phyloP scores from a whole-genome alignment of 2,797 vertebrate genomes.

The Limosa lapponica region DNA sequence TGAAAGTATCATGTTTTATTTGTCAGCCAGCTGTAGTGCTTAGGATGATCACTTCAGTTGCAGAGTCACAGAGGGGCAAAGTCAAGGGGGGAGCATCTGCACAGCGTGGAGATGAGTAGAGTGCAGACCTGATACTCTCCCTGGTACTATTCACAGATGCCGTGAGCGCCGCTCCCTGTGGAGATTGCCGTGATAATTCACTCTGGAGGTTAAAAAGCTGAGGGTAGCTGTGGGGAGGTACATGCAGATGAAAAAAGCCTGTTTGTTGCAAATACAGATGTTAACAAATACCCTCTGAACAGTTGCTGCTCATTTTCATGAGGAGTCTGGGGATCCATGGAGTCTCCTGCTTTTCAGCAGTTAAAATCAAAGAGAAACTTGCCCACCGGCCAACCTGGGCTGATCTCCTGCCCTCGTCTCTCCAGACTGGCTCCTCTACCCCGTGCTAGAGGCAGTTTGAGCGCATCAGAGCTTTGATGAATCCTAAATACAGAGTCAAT shows the following conservation, averaged over 20 bases:
- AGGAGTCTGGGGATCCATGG: background rate
- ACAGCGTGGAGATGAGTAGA: background rate
- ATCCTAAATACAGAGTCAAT: background rate
- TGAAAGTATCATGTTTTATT: background rate
- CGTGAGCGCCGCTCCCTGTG: accelerated
- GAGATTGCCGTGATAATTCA: background rate
- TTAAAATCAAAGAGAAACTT: background rate
- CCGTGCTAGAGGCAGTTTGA: background rate
- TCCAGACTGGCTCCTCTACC: background rate
- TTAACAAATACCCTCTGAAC: background rate
- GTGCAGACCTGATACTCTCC: background rate
- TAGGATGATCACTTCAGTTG: background rate
- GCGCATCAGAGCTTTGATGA: background rate
- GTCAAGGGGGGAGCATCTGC: background rate
- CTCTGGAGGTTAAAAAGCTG: background rate
- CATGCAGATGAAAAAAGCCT: background rate
- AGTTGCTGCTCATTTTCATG: background rate
- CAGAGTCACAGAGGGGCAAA: background rate
- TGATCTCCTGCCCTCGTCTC: background rate
- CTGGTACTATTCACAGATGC: accelerated
- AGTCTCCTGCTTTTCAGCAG: background rate
- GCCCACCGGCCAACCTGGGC: accelerated
- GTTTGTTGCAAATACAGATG: background rate
- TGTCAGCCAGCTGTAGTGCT: background rate
- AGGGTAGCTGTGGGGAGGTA: background rate